phyloP scores from a whole-genome alignment of 2,113 vertebrate genomes.

The Taurulus bubalis region DNA sequence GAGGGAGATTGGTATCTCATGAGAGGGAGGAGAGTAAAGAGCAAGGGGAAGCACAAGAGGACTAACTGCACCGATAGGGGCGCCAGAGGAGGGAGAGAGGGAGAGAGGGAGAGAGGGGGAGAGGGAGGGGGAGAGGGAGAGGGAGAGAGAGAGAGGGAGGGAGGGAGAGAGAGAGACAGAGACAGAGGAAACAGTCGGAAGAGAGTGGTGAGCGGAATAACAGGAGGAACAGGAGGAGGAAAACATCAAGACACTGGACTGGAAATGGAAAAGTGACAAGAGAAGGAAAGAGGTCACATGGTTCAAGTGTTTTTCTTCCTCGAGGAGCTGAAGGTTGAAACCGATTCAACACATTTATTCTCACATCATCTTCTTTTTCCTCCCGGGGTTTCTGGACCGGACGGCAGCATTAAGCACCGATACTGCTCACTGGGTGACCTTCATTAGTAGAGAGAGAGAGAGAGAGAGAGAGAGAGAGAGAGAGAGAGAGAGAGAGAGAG shows the following conservation, averaged over 20 bases:
- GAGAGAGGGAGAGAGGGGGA: slow-evolving; percentile 46
- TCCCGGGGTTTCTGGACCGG: slow-evolving; percentile 10
- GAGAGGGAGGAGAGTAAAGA: slow-evolving; percentile 68
- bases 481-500: slow-evolving; percentile 43
- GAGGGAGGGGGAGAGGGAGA: slow-evolving; percentile 55
- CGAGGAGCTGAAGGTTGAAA: slow-evolving; percentile 26
- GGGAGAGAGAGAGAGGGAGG: slow-evolving; percentile 50
- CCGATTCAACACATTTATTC: slow-evolving; percentile 62
- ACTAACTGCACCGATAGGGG: slow-evolving; percentile 67
- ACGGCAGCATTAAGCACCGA: slow-evolving; percentile 57
- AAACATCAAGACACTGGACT: slow-evolving; percentile 28
- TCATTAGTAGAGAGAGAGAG: slow-evolving; percentile 74
- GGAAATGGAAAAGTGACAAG: slow-evolving; percentile 19
- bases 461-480: slow-evolving; percentile 38
- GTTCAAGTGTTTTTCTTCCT: slow-evolving; percentile 30
- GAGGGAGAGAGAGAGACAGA: slow-evolving; percentile 53
- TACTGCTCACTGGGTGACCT: slow-evolving; percentile 76
- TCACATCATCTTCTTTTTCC: slow-evolving; percentile 7
- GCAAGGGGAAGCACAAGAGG: slow-evolving; percentile 69
- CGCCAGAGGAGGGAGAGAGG: slow-evolving; percentile 62
- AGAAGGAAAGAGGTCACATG: slow-evolving; percentile 8
- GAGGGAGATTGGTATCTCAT: slow-evolving; percentile 61
- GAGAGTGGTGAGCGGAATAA: slow-evolving; percentile 52
- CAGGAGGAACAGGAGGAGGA: slow-evolving; percentile 23
- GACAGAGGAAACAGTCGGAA: slow-evolving; percentile 44